Base-by-base conservation (phyloP, 2,113 vertebrate species). In the Gasterosteus aculeatus region DNA sequence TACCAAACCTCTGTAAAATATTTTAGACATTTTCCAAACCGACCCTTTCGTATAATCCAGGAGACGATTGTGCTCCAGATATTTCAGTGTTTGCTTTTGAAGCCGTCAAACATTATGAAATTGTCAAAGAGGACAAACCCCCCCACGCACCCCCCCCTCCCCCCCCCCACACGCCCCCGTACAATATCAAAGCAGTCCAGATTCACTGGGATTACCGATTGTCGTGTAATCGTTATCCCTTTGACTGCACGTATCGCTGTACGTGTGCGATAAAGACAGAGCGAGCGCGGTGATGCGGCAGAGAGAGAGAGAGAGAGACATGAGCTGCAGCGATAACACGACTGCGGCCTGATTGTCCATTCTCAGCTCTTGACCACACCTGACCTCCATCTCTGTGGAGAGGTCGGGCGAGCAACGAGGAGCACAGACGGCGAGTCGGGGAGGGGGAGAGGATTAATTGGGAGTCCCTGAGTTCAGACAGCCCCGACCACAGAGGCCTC, bases 281-380 rank as follows among this genome's bases (percentile, higher is more conserved):
- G 49, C 4, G 54, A 78, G 69, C 6, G 66, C 54, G 22, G 22
- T 26, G 1, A 26, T 26, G 22, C 22, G 22, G 22, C 22, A 35
- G 47, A 16, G 33, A 51, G 29, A 33, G 29, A 72, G 42, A 67
- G 41, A 53, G 39, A 59, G 53, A 64, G 65, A 78, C 56, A 78
- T 80, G 82, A 85, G 81, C 86, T 67, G 72, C 63, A 57, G 80
- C 38, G 79, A 85, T 82, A 78, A 81, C 67, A 66, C 31, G 69
- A 74, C 86, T 69, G 81, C 81, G 35, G 79, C 79, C 73, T 72
- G 85, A 87, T 88, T 84, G 84, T 92, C 84, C 79, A 82, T 86
- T 89, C 86, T 72, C 77, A 84, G 85, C 87, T 89, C 85, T 81
- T 89, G 84, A 90, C 87, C 90, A 86, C 83, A 88, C 85, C 85